Percentiles rank a stretch among this genome's conserved stretches.
Evolutionary conservation across 2,888 invertebrate genomes (phyloP).

Genomic region (Vesta saturnalis): DNA sequence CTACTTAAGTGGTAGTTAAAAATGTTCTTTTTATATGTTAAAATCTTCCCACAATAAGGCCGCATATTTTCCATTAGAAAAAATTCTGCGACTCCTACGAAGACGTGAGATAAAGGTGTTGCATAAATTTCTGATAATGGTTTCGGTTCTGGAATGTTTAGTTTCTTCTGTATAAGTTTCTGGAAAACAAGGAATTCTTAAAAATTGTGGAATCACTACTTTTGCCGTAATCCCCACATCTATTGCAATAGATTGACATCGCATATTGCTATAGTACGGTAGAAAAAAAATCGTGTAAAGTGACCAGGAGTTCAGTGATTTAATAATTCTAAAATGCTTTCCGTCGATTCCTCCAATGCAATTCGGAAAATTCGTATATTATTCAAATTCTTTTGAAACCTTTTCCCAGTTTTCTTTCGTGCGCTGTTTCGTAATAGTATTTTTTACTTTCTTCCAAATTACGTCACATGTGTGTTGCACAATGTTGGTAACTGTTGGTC

Average conservation of each 20-base stretch:
- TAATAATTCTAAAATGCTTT: not conserved
- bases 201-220: too few relatives aligned
- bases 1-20: slow-evolving; percentile 24
- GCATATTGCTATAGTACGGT: too few relatives aligned
- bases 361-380: slow-evolving; percentile 25
- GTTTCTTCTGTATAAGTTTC: not conserved
- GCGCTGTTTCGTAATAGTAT: not conserved
- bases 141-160: slow-evolving; percentile 24
- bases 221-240: too few relatives aligned
- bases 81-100: slow-evolving; percentile 32
- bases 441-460: slow-evolving; percentile 13
- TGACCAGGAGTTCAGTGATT: slow-evolving; percentile 16
- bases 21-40: slow-evolving; percentile 4
- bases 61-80: slow-evolving; percentile 26
- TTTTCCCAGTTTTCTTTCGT: slow-evolving; percentile 12
- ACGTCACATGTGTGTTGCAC: slow-evolving; percentile 13
- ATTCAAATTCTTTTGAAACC: slow-evolving; percentile 10
- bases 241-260: too few relatives aligned
- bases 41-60: slow-evolving; percentile 19
- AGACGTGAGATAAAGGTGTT: slow-evolving; percentile 16
- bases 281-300: too few relatives aligned
- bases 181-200: slow-evolving; percentile 2
- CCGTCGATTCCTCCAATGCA: slow-evolving; percentile 19
- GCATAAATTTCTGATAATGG: not conserved
- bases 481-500: slow-evolving; percentile 3